A percentile compares a stretch with the other conserved stretches of the same genome.
These are phyloP conservation scores for Pampus argenteus DNA, from an alignment of 2,797 vertebrate genomes.

Conservation along the genomic window DNA sequence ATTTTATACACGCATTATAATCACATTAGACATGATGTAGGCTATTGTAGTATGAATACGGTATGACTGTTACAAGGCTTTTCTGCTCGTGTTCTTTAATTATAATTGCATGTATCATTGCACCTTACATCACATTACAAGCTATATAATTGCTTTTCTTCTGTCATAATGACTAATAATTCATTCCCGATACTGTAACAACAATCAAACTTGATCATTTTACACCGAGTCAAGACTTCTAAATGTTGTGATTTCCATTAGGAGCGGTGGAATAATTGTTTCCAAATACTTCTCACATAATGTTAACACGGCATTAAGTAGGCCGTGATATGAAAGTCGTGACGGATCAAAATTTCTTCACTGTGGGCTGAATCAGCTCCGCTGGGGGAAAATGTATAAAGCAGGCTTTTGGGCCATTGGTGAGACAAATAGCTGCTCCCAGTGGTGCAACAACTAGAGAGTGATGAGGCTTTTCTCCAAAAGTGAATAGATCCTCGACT, in stretches of 20 bases:
- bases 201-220: conserved; percentile 29
- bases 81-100: conserved; percentile 29
- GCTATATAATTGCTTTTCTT: conserved; percentile 34
- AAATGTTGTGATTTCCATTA: conserved; percentile 24
- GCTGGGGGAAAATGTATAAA: conserved; percentile 65
- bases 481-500: conserved; percentile 69
- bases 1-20: conserved; percentile 40
- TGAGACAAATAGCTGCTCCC: conserved; percentile 78
- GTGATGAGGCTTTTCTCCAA: conserved; percentile 73
- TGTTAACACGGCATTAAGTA: conserved; percentile 38
- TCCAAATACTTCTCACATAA: conserved; percentile 29
- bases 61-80: conserved; percentile 24
- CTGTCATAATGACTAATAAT: conserved; percentile 30
- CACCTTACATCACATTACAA: conserved; percentile 22
- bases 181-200: conserved; percentile 14
- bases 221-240: conserved; percentile 22
- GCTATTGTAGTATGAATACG: conserved; percentile 35
- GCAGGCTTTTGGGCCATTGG: conserved; percentile 62
- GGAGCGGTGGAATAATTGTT: conserved; percentile 10
- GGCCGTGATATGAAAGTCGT: conserved; percentile 46
- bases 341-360: conserved; percentile 58
- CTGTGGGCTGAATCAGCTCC: conserved; percentile 73
- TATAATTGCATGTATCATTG: conserved; percentile 48
- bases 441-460: conserved; percentile 68
- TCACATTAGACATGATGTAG: conserved; percentile 41